Conservation (phyloP, 2,797 vertebrate species). For the Vireo griseus region DNA sequence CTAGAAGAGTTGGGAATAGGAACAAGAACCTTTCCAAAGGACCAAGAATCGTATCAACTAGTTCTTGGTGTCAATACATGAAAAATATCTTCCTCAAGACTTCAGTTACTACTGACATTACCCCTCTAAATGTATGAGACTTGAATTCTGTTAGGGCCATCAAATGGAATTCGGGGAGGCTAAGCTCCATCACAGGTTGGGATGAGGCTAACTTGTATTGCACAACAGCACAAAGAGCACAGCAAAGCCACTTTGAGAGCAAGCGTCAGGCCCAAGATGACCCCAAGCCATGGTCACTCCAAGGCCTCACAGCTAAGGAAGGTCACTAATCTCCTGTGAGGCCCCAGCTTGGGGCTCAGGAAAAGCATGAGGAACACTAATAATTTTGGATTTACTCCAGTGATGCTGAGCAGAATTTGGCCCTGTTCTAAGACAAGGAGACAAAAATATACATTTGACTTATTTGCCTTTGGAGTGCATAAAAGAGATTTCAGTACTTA, state of each 20-base stretch:
- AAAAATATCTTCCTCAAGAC: not conserved
- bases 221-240: not conserved
- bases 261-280: not conserved
- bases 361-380: not conserved
- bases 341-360: not conserved
- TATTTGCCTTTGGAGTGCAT: not conserved
- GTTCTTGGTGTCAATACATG: not conserved
- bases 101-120: not conserved
- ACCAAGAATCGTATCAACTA: not conserved
- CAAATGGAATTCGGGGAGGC: not conserved
- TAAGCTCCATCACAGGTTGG: not conserved
- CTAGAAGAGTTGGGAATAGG: not conserved
- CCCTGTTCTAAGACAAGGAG: not conserved
- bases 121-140: not conserved
- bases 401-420: not conserved
- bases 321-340: not conserved
- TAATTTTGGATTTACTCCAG: not conserved
- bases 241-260: not conserved
- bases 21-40: not conserved
- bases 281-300: not conserved
- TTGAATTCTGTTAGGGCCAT: not conserved
- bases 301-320: not conserved
- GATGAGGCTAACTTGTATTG: not conserved
- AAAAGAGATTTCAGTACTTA: conserved; percentile 44
- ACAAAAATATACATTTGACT: not conserved